Evolutionary conservation across 2,113 vertebrate genomes (phyloP).

Genomic region (Bubo blakistoni): DNA sequence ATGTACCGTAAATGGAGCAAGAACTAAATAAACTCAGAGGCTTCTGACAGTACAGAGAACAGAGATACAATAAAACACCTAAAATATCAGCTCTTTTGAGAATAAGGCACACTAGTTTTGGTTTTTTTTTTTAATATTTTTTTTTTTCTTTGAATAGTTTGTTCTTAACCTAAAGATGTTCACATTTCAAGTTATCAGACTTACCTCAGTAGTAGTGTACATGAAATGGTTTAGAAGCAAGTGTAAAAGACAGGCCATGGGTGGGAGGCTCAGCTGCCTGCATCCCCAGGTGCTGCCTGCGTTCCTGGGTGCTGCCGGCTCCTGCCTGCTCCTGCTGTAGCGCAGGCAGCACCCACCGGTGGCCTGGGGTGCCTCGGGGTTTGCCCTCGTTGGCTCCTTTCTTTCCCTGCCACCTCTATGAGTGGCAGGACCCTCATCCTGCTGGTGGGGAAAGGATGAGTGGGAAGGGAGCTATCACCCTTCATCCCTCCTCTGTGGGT

Average conservation of each 20-base stretch:
- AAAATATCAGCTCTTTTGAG: slow-evolving; percentile 70
- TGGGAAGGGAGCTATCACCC: not conserved
- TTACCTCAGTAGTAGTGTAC: slow-evolving; percentile 81
- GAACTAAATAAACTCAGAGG: slow-evolving; percentile 69
- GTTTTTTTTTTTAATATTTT: not conserved
- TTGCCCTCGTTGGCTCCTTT: not conserved
- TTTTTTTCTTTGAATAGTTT: slow-evolving; percentile 69
- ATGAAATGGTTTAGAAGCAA: slow-evolving; percentile 75
- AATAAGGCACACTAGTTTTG: slow-evolving; percentile 69
- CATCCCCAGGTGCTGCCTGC: not conserved
- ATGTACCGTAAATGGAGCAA: slow-evolving; percentile 73
- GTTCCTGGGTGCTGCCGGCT: not conserved
- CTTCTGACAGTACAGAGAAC: slow-evolving; percentile 66
- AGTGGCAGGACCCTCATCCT: not conserved
- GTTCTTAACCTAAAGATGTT: slow-evolving; percentile 81
- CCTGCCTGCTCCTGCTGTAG: not conserved
- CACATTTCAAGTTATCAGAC: slow-evolving; percentile 82
- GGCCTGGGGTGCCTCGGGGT: not conserved
- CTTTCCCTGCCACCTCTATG: not conserved
- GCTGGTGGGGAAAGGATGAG: not conserved
- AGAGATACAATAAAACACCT: slow-evolving; percentile 70
- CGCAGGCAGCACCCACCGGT: not conserved
- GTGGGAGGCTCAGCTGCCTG: not conserved
- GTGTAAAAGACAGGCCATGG: not conserved
- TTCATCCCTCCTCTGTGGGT: not conserved